phyloP scores from a whole-genome alignment of 2,113 vertebrate genomes.

The Pangasianodon gigas region DNA sequence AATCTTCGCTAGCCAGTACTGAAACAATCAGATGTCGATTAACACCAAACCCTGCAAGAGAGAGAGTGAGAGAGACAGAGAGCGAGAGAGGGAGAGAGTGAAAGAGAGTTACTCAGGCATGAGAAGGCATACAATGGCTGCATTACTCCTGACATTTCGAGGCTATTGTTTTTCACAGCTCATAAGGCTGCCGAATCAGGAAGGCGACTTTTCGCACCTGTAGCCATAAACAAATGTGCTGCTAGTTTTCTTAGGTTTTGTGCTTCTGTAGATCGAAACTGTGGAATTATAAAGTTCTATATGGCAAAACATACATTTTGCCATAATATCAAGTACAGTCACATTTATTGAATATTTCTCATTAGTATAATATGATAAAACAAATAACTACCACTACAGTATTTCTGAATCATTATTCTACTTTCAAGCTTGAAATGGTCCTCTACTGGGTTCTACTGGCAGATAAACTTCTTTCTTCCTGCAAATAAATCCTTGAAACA shows the following conservation, averaged over 20 bases:
- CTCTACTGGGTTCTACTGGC: background rate
- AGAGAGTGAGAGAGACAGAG: background rate
- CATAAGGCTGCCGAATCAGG: slow-evolving; percentile 59
- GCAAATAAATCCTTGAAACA: background rate
- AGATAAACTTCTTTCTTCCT: background rate
- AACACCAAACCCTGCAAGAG: background rate
- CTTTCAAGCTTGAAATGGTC: background rate
- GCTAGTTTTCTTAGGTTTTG: background rate
- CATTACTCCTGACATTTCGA: slow-evolving; percentile 63
- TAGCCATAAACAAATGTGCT: slow-evolving; percentile 38
- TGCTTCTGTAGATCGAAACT: background rate
- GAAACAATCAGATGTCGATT: slow-evolving; percentile 10
- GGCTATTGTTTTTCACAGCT: slow-evolving; percentile 65
- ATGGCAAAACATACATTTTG: background rate
- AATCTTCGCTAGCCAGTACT: background rate
- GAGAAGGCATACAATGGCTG: slow-evolving; percentile 54
- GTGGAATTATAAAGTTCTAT: background rate
- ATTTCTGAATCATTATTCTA: background rate
- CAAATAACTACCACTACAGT: background rate
- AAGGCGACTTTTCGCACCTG: slow-evolving; percentile 59
- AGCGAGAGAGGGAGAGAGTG: background rate
- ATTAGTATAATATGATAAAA: background rate
- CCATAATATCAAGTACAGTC: background rate
- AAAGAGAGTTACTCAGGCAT: slow-evolving; percentile 49
- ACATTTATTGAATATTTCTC: background rate